phyloP scores from a whole-genome alignment of 2,113 vertebrate genomes.

The Anoplopoma fimbria region DNA sequence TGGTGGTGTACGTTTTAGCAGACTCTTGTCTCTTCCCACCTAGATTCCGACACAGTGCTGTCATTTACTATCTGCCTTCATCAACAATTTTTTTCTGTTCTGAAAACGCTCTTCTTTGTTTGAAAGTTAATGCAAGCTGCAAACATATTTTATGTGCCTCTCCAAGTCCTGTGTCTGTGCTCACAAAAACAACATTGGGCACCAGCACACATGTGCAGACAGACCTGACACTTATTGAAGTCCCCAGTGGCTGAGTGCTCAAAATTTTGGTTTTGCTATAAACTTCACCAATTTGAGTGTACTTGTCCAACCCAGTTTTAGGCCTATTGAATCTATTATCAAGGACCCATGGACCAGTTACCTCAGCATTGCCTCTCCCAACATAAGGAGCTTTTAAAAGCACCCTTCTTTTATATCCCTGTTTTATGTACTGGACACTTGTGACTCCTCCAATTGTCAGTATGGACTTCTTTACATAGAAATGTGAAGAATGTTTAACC shows the following conservation, averaged over 20 bases:
- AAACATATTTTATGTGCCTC: not conserved
- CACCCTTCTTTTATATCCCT: not conserved
- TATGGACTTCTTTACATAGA: not conserved
- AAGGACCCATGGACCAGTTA: too few relatives aligned
- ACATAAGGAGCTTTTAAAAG: not conserved
- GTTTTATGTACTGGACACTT: too few relatives aligned
- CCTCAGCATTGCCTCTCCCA: too few relatives aligned
- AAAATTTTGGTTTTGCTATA: not conserved
- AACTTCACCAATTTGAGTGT: too few relatives aligned
- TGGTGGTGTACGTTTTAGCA: not conserved
- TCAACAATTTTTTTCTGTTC: not conserved
- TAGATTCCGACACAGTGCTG: not conserved
- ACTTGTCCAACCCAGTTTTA: too few relatives aligned
- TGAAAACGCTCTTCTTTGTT: not conserved
- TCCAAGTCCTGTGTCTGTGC: not conserved
- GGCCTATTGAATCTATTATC: too few relatives aligned
- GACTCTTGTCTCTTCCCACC: not conserved
- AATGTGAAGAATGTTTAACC: not conserved
- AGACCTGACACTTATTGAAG: not conserved
- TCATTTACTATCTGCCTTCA: not conserved
- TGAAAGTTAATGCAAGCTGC: not conserved
- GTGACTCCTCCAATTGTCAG: not conserved
- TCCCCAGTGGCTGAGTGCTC: not conserved
- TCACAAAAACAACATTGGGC: too few relatives aligned
- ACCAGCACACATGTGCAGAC: too few relatives aligned